Base-by-base conservation (phyloP, 2,797 vertebrate genomes). In the Gadopsis marmoratus region DNA sequence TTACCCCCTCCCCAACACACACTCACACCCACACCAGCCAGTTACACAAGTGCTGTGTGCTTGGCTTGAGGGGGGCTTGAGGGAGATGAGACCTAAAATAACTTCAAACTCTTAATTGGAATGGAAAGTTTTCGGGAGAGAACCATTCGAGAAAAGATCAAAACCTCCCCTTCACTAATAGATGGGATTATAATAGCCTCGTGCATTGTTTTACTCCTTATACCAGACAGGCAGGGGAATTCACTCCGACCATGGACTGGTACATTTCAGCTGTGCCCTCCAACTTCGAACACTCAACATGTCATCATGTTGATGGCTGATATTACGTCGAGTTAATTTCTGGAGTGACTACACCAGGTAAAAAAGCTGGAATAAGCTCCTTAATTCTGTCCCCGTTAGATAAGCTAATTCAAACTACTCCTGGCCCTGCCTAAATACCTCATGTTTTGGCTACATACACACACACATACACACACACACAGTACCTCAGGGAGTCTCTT, bases 401-500 rank as follows among this genome's bases (percentile, higher is more conserved):
- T 14, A 53, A 35, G n/a, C 31, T 64, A 31, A 37, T 73, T 31
- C 35, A 16, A 56, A 51, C 51, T 9, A 35, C 35, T 74, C 47
- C 12, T 61, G 35, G 12, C n/a, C 8, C 63, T 54, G 39, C 21
- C 43, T 61, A n/a, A 58, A 67, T 71, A 14, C 17, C 45, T 45
- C 37, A 7, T 59, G 37, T 69, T 48, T 56, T 29, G 67, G 29
- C 53, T 8, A 11, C 39, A 33, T 16, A 64, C 61, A 21, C 50
- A 2, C 50, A 26, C 7, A 51, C 47, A 37, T 7, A 55, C 64
- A 58, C 31, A 54, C 55, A 55, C 12, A 48, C 33, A 50, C 31
- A 19, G 73, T 96, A 98, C 97, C 97, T 97, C 93, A 3, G 97
- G 97, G 87, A 98, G 96, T 78, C 97, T 96, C 76, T 93, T 95